Percentiles rank a stretch among this genome's conserved stretches.
phyloP scores from a whole-genome alignment of 1,140 invertebrate species.

The Hylaeus volcanicus region DNA sequence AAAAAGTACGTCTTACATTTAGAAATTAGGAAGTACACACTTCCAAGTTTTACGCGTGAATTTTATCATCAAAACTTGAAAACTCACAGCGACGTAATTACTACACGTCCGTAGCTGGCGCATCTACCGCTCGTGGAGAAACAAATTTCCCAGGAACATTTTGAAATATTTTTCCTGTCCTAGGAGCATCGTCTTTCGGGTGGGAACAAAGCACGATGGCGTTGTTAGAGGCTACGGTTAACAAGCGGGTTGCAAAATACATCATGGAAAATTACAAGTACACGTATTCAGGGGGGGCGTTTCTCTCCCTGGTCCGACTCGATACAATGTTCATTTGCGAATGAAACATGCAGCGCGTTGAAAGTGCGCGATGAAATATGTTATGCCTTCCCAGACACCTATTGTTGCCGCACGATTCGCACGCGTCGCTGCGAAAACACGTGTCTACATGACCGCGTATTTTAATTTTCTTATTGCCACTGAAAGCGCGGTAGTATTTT shows the following conservation, averaged over 20 bases:
- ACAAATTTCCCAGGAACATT: neutral
- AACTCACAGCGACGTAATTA: too few species aligned
- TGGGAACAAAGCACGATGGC: too few species aligned
- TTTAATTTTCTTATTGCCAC: neutral
- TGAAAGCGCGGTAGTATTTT: neutral
- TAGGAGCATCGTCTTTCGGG: neutral
- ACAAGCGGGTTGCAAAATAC: slow-evolving; percentile 16
- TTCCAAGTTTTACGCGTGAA: too few species aligned
- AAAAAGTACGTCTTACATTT: too few species aligned
- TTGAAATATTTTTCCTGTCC: slow-evolving; percentile 16
- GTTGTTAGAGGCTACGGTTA: slow-evolving; percentile 14
- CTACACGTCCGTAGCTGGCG: too few species aligned
- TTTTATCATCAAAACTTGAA: too few species aligned
- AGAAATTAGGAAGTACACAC: too few species aligned
- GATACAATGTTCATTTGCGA: slow-evolving; percentile 20
- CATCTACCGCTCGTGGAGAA: too few species aligned
- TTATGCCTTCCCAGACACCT: neutral
- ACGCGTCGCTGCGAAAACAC: neutral
- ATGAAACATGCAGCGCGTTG: neutral
- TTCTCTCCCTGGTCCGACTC: neutral
- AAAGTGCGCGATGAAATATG: slow-evolving; percentile 5
- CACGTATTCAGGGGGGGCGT: neutral
- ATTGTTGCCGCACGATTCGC: neutral
- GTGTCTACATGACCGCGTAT: neutral
- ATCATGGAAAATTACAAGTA: slow-evolving; percentile 30